phyloP scores from a whole-genome alignment of 2,888 invertebrate species.

The Caenorhabditis sp. region DNA sequence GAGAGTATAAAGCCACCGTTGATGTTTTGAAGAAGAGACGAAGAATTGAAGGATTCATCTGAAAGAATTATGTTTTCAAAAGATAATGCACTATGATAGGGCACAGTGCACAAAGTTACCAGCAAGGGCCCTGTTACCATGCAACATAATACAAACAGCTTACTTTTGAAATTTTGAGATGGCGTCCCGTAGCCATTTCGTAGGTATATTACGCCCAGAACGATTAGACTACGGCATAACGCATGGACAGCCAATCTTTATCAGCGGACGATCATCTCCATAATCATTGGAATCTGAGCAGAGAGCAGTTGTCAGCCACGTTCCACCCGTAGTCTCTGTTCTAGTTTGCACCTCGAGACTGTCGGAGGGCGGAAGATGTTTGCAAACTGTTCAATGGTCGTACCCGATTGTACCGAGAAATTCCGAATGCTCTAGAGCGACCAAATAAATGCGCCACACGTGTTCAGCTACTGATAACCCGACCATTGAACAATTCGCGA shows the following conservation, averaged over 20 bases:
- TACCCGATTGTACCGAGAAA: conserved; percentile 36
- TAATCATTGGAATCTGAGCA: neutral
- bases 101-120: too few species aligned
- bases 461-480: conserved; percentile 31
- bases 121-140: too few species aligned
- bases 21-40: neutral
- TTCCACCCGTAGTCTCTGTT: conserved; percentile 39
- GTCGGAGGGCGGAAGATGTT: conserved; percentile 4
- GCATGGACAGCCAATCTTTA: neutral
- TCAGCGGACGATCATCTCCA: neutral
- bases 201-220: too few species aligned
- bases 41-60: too few species aligned
- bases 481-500: conserved; percentile 39
- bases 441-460: conserved; percentile 34
- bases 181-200: too few species aligned
- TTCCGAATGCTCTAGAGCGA: neutral
- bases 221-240: neutral
- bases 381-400: conserved; percentile 55
- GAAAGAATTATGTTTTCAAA: too few species aligned
- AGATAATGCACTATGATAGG: too few species aligned
- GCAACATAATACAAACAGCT: too few species aligned
- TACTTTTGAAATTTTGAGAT: too few species aligned
- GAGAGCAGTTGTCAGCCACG: neutral
- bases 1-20: too few species aligned
- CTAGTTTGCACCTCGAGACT: conserved; percentile 5